Percentiles rank a stretch among this genome's conserved stretches.
These are phyloP conservation scores for Lepus oiostolus DNA, from an alignment of 2,797 vertebrate genomes.

Conservation along the genomic window DNA sequence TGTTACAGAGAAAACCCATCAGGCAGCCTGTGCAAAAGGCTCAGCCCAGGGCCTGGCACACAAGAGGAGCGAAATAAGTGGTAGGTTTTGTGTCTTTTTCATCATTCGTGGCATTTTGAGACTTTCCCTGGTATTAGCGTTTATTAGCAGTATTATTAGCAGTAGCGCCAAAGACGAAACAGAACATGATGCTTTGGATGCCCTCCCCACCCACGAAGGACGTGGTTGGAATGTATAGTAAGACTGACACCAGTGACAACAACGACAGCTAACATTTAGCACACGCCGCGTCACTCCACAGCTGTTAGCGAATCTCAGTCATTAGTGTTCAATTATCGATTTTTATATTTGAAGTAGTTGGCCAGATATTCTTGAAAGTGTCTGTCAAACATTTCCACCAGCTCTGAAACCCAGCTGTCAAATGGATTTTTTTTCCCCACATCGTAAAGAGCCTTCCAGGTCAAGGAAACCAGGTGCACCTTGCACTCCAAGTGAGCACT, in stretches of 20 bases:
- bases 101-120: not conserved
- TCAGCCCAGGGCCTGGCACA: not conserved
- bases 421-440: not conserved
- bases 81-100: not conserved
- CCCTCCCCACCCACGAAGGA: not conserved
- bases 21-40: not conserved
- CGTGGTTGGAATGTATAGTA: not conserved
- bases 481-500: not conserved
- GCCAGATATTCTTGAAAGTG: not conserved
- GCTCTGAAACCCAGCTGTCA: not conserved
- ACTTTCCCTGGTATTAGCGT: not conserved
- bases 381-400: not conserved
- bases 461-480: not conserved
- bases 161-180: not conserved
- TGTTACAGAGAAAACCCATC: not conserved
- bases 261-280: not conserved
- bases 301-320: not conserved
- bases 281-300: not conserved
- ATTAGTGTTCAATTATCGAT: not conserved
- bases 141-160: not conserved
- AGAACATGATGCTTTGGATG: not conserved
- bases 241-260: not conserved
- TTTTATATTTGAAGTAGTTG: not conserved
- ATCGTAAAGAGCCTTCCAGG: not conserved
- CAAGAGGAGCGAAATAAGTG: not conserved